phyloP scores from a whole-genome alignment of 2,113 vertebrate genomes.

The zebrafish (Danio rerio) region DNA sequence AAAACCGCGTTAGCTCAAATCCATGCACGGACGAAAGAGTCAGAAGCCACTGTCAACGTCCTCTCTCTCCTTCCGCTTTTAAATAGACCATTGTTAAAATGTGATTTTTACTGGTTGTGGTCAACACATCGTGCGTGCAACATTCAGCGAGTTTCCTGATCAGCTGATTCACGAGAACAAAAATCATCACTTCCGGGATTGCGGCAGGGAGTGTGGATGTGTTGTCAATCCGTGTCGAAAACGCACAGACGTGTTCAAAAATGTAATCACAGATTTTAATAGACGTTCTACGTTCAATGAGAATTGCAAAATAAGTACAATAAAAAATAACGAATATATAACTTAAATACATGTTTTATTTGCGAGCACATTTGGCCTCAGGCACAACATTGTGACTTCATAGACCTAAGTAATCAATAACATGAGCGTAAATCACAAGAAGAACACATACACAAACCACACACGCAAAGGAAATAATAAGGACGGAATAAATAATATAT shows the following conservation, averaged over 20 bases:
- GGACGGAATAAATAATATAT: neutral
- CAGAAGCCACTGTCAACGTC: neutral
- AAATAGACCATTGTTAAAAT: slow-evolving; percentile 35
- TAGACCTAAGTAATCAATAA: slow-evolving; percentile 65
- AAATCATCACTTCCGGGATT: slow-evolving; percentile 63
- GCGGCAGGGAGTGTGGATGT: neutral
- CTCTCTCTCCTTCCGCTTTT: slow-evolving; percentile 8
- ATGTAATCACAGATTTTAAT: neutral
- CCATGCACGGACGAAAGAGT: neutral
- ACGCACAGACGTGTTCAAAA: neutral
- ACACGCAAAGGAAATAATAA: neutral
- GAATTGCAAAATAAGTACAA: too few relatives aligned
- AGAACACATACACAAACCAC: neutral
- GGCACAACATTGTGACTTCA: neutral
- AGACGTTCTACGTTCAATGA: neutral
- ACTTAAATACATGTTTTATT: neutral
- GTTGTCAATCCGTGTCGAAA: neutral
- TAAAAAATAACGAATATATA: neutral
- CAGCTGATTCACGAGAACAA: slow-evolving; percentile 70
- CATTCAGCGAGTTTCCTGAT: slow-evolving; percentile 52
- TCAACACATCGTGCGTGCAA: slow-evolving; percentile 36
- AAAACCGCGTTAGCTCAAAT: neutral
- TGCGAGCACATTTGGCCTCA: neutral
- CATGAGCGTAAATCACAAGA: neutral
- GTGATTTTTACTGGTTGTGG: slow-evolving; percentile 19